Evolutionary conservation across 2,113 vertebrate genomes (phyloP), one percentile per base, ranked within the genome.

Genomic region (Tenebrosternarchus preto): DNA sequence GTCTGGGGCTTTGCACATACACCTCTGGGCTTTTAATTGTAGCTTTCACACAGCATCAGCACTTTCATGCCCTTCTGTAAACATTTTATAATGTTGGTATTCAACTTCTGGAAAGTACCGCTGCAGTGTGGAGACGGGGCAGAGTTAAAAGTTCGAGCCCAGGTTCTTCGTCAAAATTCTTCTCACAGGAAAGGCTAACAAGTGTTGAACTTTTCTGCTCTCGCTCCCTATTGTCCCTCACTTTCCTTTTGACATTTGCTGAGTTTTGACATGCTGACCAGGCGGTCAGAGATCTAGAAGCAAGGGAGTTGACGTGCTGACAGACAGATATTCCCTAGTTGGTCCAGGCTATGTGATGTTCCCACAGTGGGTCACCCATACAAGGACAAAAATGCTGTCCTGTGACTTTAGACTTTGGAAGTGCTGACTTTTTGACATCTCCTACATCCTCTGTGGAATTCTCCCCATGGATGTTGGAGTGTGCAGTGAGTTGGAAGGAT

Each of bases 391-490:
- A 89, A 77, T 87, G 87, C 89, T 90, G 87, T 85, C 82, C 76
- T 86, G 85, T 86, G 87, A 50, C 69, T 63, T 79, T 75, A 70
- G 71, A 89, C 85, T 91, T 89, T 78, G 68, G 68, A 86, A 92
- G 72, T 90, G 89, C 92, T 91, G 90, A 92, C 87, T 87, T 56
- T n/a, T 17, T 68, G 19, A 68, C 36, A 39, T 68, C 64, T 12
- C 31, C 64, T 20, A 17, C 12, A 17, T 12, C 71, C 71, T 73
- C 53, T 20, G n/a, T 4, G 50, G 71, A 60, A 55, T 53, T 25
- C 59, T 56, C 36, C 83, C 81, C 81, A 83, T 39, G 6, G 20
- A 71, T 71, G 73, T 77, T n/a, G 25, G 53, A 12, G 31, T 36
- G 70, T 43, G 43, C 43, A 33, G 59, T 56, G 78, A 53, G 22